A percentile compares a stretch with the other conserved stretches of the same genome.
phyloP scores from a whole-genome alignment of 2,888 invertebrate genomes.

The Nephrotoma appendiculata region DNA sequence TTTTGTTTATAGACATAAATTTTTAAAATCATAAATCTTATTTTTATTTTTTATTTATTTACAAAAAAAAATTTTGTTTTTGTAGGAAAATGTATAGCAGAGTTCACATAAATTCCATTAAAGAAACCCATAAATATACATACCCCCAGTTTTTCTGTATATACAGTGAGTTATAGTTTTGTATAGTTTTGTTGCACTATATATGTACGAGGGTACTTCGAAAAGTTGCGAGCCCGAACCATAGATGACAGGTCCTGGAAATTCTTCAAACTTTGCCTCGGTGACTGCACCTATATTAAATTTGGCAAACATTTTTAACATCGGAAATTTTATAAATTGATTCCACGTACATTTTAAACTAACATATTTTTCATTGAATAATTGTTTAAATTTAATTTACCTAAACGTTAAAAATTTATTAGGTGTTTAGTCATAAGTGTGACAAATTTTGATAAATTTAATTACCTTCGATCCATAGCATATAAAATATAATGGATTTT shows the following conservation, averaged over 20 bases:
- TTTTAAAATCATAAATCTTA: slow-evolving; percentile 5
- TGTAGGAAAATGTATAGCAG: not conserved
- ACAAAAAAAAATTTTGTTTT: not conserved
- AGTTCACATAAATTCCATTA: slow-evolving; percentile 5
- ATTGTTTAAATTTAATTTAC: not conserved
- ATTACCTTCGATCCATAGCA: not conserved
- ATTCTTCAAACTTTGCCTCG: no score
- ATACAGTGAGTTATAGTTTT: not conserved
- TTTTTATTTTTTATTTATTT: slow-evolving; percentile 1
- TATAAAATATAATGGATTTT: not conserved
- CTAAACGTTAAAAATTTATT: not conserved
- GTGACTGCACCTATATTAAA: no score
- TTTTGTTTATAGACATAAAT: slow-evolving; percentile 6
- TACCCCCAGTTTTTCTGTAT: not conserved
- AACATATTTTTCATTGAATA: not conserved
- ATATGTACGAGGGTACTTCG: not conserved
- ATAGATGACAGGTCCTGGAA: no score
- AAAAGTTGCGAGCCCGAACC: no score
- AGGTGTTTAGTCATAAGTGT: not conserved
- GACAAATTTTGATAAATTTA: not conserved
- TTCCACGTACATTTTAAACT: not conserved
- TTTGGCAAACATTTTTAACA: no score
- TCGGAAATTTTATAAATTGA: no score
- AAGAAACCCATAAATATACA: slow-evolving; percentile 6
- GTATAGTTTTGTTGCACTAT: not conserved